These are phyloP conservation scores for Sthenelais limicola DNA, from an alignment of 2,888 invertebrate genomes.

Conservation along the genomic window DNA sequence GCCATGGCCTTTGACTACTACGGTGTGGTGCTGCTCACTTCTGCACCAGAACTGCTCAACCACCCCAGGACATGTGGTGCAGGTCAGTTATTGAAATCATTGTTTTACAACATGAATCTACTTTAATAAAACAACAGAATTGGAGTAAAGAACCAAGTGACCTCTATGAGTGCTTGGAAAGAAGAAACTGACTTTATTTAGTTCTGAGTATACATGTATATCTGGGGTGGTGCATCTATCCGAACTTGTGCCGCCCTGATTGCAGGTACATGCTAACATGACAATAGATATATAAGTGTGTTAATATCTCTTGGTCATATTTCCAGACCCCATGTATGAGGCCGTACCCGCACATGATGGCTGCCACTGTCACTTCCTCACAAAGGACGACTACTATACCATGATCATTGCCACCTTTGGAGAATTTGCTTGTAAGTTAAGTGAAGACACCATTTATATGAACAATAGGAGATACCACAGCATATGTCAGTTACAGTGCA, in stretches of 20 bases:
- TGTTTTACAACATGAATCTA: neutral
- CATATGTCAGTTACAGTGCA: no score
- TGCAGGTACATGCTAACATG: no score
- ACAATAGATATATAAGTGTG: no score
- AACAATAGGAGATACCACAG: neutral
- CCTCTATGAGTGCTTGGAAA: no score
- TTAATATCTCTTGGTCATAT: no score
- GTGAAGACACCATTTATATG: neutral
- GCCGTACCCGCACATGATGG: slow-evolving; percentile 52
- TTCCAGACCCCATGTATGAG: no score
- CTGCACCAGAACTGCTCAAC: slow-evolving; percentile 55
- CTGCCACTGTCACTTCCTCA: slow-evolving; percentile 65
- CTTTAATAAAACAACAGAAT: neutral
- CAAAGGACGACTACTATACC: slow-evolving; percentile 63
- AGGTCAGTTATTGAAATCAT: neutral
- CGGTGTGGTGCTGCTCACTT: slow-evolving; percentile 70
- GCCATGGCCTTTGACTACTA: slow-evolving; percentile 70
- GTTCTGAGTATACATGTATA: no score
- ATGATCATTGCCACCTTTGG: slow-evolving; percentile 70
- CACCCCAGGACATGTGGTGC: slow-evolving; percentile 6
- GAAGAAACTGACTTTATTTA: no score
- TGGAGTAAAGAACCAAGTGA: no score
- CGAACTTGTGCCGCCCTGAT: no score
- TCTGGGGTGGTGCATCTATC: no score
- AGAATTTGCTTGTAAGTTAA: slow-evolving; percentile 67